These are phyloP conservation scores for Cuniculus paca DNA, from an alignment of 2,797 vertebrate genomes.

Conservation along the genomic window DNA sequence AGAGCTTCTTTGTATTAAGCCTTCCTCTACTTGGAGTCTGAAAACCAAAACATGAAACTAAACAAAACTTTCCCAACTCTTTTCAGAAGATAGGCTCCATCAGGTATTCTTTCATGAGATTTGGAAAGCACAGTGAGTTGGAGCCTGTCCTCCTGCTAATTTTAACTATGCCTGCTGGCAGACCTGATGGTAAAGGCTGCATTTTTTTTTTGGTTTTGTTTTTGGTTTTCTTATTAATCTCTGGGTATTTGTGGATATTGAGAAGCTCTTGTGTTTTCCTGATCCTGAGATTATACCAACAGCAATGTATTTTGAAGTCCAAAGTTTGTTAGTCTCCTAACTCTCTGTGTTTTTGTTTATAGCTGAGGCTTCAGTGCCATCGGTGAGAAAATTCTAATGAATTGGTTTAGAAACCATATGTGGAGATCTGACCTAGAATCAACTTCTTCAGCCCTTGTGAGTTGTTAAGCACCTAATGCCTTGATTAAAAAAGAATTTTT, in stretches of 20 bases:
- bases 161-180: not conserved
- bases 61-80: not conserved
- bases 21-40: not conserved
- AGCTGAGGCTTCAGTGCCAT: not conserved
- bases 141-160: not conserved
- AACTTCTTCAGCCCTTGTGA: not conserved
- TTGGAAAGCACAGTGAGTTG: not conserved
- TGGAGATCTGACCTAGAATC: not conserved
- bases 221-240: not conserved
- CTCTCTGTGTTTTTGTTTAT: not conserved
- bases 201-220: too few relatives aligned
- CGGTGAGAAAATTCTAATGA: not conserved
- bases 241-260: not conserved
- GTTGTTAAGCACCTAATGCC: not conserved
- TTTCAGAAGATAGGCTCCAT: not conserved
- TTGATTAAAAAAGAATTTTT: constrained; percentile 19
- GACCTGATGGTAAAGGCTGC: not conserved
- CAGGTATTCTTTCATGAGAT: not conserved
- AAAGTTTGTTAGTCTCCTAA: not conserved
- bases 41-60: not conserved
- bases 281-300: not conserved
- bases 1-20: not conserved
- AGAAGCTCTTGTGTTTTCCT: not conserved
- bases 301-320: not conserved
- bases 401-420: not conserved